Evolutionary conservation across 2,797 vertebrate genomes (phyloP).

Genomic region (Sebastolobus alascanus): DNA sequence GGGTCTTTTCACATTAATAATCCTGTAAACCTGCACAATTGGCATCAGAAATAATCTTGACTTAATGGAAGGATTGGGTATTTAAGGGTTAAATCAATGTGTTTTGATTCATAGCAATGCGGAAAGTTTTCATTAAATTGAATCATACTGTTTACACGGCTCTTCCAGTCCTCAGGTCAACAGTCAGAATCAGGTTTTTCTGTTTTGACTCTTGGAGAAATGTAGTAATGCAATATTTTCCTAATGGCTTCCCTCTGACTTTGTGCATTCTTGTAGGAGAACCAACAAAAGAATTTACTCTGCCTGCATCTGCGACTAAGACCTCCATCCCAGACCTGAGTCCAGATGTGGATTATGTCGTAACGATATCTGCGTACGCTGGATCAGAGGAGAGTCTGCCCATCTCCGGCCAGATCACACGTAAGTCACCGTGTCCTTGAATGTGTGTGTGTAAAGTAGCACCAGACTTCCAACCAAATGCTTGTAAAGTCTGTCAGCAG

Average conservation of each 20-base stretch:
- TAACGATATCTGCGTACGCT: constrained; percentile 89
- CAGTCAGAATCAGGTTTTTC: constrained; percentile 37
- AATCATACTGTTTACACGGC: constrained; percentile 39
- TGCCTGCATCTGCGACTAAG: constrained; percentile 88
- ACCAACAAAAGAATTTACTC: constrained; percentile 88
- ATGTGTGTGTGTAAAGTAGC: constrained; percentile 22
- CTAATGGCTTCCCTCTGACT: constrained; percentile 70
- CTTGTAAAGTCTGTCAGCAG: constrained; percentile 20
- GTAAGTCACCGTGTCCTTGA: constrained; percentile 83
- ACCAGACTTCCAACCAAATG: constrained; percentile 14
- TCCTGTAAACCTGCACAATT: not conserved
- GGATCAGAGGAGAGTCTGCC: constrained; percentile 91
- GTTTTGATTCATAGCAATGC: constrained; percentile 30
- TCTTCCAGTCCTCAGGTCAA: constrained; percentile 55
- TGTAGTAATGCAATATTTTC: constrained; percentile 68
- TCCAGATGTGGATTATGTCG: constrained; percentile 90
- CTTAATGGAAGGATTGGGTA: constrained; percentile 2
- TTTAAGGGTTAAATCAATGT: constrained; percentile 40
- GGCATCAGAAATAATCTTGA: not conserved
- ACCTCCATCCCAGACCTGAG: constrained; percentile 91
- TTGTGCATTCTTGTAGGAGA: constrained; percentile 85
- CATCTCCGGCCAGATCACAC: constrained; percentile 92
- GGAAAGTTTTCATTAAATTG: constrained; percentile 58
- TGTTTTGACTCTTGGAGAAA: constrained; percentile 52
- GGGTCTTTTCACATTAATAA: not conserved